These are phyloP conservation scores for Heliconius eleuchia DNA, from an alignment of 1,140 invertebrate genomes.

Conservation along the genomic window DNA sequence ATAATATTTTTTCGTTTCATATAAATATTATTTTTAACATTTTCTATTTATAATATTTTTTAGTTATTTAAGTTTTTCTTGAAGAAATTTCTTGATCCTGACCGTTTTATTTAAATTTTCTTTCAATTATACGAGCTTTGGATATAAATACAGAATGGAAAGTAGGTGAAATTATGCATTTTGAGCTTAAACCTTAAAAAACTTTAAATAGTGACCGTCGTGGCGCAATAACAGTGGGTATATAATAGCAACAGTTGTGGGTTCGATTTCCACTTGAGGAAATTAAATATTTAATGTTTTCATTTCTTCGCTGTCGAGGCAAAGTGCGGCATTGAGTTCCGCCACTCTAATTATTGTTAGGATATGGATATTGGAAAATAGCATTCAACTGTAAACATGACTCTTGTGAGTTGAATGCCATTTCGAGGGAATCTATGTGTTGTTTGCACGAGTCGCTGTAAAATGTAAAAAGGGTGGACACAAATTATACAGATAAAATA, in stretches of 20 bases:
- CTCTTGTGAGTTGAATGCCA: no score
- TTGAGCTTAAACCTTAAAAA: not conserved
- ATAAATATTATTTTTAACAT: not conserved
- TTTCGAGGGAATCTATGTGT: not conserved
- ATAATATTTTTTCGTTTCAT: not conserved
- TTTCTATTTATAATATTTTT: not conserved
- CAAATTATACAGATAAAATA: slow-evolving; percentile 6
- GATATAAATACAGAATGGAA: slow-evolving; percentile 7
- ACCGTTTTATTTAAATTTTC: slow-evolving; percentile 12
- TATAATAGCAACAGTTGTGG: not conserved
- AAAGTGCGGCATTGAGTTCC: no score
- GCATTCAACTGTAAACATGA: no score
- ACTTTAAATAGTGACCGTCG: not conserved
- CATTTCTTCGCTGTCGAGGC: no score
- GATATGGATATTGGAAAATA: no score
- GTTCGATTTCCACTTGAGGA: not conserved
- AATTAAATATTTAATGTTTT: no score
- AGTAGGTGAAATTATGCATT: slow-evolving; percentile 8
- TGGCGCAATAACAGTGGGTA: not conserved
- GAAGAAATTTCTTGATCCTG: slow-evolving; percentile 8
- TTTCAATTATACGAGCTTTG: slow-evolving; percentile 3
- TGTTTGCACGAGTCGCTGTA: no score
- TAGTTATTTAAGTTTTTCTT: not conserved
- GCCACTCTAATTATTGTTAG: no score
- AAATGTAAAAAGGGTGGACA: not conserved